Evolutionary conservation across 2,888 invertebrate species (phyloP).

Genomic region (Hetaerina titia): DNA sequence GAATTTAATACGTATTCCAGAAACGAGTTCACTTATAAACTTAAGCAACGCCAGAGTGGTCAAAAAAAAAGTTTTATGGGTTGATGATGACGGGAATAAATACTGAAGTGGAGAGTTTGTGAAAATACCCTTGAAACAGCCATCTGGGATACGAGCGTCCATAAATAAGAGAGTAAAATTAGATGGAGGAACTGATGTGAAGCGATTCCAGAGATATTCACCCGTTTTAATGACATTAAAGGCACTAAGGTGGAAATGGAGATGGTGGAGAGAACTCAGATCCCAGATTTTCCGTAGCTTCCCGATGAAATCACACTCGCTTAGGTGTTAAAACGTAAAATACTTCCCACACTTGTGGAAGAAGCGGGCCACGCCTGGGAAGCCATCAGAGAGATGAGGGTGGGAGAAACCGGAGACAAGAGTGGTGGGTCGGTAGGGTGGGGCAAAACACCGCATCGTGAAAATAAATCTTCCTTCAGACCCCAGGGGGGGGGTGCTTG

Average conservation of each 20-base stretch:
- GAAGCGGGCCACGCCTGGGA: not conserved
- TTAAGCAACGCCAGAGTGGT: no score
- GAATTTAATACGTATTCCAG: no score
- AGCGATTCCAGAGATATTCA: not conserved
- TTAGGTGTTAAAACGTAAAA: not conserved
- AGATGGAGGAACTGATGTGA: not conserved
- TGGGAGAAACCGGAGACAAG: not conserved
- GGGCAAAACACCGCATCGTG: not conserved
- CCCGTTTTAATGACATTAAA: not conserved
- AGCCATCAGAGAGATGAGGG: not conserved
- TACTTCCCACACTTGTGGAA: not conserved
- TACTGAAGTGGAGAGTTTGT: no score
- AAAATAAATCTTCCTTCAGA: not conserved
- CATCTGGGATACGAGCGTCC: no score
- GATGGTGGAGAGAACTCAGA: not conserved
- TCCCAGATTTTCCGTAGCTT: not conserved
- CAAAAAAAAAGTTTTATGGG: no score
- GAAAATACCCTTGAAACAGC: no score
- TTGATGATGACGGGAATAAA: no score
- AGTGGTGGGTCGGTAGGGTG: not conserved
- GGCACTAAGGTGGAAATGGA: not conserved
- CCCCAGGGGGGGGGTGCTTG: not conserved
- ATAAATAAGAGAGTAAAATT: not conserved
- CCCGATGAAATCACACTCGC: not conserved
- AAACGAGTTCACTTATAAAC: no score